phyloP scores from a whole-genome alignment of 2,888 invertebrate genomes.

The Uloborus plumipes region DNA sequence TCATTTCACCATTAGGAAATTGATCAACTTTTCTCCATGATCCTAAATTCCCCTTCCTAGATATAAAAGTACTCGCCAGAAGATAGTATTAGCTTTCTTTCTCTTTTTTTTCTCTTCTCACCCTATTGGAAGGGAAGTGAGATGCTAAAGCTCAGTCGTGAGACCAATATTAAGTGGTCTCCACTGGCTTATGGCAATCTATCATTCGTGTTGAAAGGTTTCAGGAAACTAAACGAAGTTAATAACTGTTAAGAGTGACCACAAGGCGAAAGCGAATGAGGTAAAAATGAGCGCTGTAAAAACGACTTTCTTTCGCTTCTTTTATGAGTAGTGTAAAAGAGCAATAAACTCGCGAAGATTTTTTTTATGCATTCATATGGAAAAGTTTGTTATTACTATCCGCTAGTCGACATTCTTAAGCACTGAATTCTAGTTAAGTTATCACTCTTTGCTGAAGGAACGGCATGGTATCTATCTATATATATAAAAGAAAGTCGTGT shows the following conservation, averaged over 20 bases:
- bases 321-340: slow-evolving; percentile 8
- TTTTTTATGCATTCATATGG: no score
- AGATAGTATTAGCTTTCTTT: slow-evolving; percentile 50
- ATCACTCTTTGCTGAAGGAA: no score
- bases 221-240: slow-evolving; percentile 57
- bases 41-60: slow-evolving; percentile 47
- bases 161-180: slow-evolving; percentile 54
- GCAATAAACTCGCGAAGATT: no score
- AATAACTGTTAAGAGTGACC: slow-evolving; percentile 56
- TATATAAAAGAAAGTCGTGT: no score
- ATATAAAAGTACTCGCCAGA: slow-evolving; percentile 40
- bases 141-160: slow-evolving; percentile 42
- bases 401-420: no score
- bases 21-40: slow-evolving; percentile 55
- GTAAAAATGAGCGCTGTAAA: slow-evolving; percentile 21
- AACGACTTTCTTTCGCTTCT: slow-evolving; percentile 13
- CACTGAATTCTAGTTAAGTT: no score
- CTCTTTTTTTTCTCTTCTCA: slow-evolving; percentile 9
- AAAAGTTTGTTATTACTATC: no score
- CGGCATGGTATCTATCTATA: no score
- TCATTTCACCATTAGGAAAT: slow-evolving; percentile 58
- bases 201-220: slow-evolving; percentile 55
- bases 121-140: slow-evolving; percentile 14
- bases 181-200: slow-evolving; percentile 51
- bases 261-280: slow-evolving; percentile 34